Conservation (phyloP, 2,797 vertebrate genomes). For the Rhadinocentrus ornatus region DNA sequence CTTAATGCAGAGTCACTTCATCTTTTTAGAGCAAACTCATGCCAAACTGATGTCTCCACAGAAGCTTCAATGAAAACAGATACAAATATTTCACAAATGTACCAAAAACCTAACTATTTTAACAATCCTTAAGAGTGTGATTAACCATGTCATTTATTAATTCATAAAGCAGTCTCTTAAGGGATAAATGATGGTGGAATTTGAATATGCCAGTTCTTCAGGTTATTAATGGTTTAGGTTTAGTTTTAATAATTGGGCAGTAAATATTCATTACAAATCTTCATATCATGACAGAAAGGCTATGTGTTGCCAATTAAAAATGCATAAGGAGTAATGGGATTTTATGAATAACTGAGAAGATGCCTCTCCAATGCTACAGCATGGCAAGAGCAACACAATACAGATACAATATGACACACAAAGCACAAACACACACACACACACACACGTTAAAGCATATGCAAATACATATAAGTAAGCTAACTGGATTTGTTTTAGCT, state of each 20-base stretch:
- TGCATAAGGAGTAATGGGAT: constrained; percentile 95
- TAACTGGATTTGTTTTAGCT: not conserved
- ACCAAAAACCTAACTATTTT: not conserved
- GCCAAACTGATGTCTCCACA: constrained; percentile 8
- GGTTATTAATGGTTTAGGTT: constrained; percentile 86
- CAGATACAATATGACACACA: constrained; percentile 35
- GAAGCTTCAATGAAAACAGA: constrained; percentile 5
- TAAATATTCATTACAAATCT: constrained; percentile 96
- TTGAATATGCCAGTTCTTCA: constrained; percentile 85
- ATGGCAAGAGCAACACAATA: constrained; percentile 48
- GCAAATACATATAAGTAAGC: not conserved
- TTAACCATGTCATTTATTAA: constrained; percentile 42
- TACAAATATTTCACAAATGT: constrained; percentile 13
- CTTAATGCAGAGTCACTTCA: constrained; percentile 41
- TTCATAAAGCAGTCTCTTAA: constrained; percentile 34
- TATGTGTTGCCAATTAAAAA: constrained; percentile 94
- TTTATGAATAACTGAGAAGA: constrained; percentile 97
- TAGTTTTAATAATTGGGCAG: constrained; percentile 94
- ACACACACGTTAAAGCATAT: not conserved
- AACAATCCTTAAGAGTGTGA: constrained; percentile 34
- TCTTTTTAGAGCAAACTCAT: constrained; percentile 35
- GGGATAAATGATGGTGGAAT: constrained; percentile 79
- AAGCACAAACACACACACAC: not conserved
- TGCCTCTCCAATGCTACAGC: constrained; percentile 84
- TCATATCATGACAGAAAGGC: constrained; percentile 94